Conservation (phyloP, 1,140 invertebrate species). For the Asbolus verrucosus region DNA sequence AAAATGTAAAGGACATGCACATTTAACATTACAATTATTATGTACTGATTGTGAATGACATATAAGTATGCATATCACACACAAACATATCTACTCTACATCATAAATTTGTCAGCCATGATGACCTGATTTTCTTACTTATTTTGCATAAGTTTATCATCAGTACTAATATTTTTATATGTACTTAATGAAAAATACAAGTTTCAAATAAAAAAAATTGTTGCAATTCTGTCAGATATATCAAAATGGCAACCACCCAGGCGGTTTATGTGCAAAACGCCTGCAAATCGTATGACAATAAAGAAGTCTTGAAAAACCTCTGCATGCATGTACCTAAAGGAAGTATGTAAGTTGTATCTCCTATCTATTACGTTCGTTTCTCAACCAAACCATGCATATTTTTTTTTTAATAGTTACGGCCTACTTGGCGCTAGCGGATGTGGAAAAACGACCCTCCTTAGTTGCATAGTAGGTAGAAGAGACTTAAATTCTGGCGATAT, state of each 20-base stretch:
- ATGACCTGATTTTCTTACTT: too few relatives aligned
- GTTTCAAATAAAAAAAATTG: too few relatives aligned
- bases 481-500: conserved; percentile 83
- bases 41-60: too few relatives aligned
- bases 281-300: conserved; percentile 29
- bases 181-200: too few relatives aligned
- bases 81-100: too few relatives aligned
- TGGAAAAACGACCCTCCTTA: conserved; percentile 86
- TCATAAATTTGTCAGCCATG: too few relatives aligned
- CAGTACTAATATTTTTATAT: too few relatives aligned
- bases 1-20: too few relatives aligned
- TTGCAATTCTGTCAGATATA: too few relatives aligned
- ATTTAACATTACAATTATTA: too few relatives aligned
- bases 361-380: not conserved
- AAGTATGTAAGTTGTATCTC: conserved; percentile 20
- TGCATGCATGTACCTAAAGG: conserved; percentile 19
- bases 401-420: conserved; percentile 70
- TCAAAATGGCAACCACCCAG: conserved; percentile 11
- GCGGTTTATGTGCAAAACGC: conserved; percentile 39
- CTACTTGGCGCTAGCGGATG: conserved; percentile 87
- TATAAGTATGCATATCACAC: too few relatives aligned
- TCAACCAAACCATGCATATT: not conserved
- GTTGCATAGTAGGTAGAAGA: conserved; percentile 85
- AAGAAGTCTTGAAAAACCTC: conserved; percentile 28
- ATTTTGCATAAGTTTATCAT: too few relatives aligned